Base-by-base conservation (phyloP, 2,888 invertebrate species). In the Chouioia cunea region DNA sequence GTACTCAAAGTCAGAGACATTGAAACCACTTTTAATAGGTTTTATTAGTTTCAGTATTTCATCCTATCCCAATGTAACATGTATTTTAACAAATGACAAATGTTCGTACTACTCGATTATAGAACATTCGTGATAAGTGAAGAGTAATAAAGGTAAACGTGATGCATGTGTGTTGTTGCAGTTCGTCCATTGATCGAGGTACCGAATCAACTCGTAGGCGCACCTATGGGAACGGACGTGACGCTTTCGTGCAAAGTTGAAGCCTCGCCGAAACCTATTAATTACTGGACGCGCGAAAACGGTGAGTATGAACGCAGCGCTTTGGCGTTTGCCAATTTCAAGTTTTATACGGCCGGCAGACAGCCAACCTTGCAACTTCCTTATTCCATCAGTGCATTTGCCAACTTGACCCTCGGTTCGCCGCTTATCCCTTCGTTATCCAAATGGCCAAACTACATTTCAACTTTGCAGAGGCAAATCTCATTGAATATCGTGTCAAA, bases 151-250 rank as follows among this genome's bases (percentile, higher is more conserved):
- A 48, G 48, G 12, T 14, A 48, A 48, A 48, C 27, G 27, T 27
- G 6, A 27, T 27, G 6, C 6, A 6, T 27, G 6, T 48, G 14
- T 14, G n/a, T 48, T 62, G 81, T 88, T 88, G 53, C 90, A 96
- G 96, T 96, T 90, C 95, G 95, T 86, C 96, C 96, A 63, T 88
- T 95, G 88, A 95, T 96, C 79, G 95, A 95, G 90, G 96, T 96
- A 79, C 95, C 95, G 79, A 96, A 95, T 88, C 96, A 96, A 88
- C 89, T 96, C 85, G 95, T 96, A 75, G 96, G 96, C 46, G 95
- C 95, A 73, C 95, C 95, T 65, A 91, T 92, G 77, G 92, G 93
- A 79, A 93, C 94, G 76, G 93, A 95, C 86, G 95, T 96, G 83
- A 93, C 93, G 73, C 89, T 96, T 79, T 93, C 94, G 85, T 91